phyloP scores from a whole-genome alignment of 2,113 vertebrate species.

The Chloropsis cyanopogon region DNA sequence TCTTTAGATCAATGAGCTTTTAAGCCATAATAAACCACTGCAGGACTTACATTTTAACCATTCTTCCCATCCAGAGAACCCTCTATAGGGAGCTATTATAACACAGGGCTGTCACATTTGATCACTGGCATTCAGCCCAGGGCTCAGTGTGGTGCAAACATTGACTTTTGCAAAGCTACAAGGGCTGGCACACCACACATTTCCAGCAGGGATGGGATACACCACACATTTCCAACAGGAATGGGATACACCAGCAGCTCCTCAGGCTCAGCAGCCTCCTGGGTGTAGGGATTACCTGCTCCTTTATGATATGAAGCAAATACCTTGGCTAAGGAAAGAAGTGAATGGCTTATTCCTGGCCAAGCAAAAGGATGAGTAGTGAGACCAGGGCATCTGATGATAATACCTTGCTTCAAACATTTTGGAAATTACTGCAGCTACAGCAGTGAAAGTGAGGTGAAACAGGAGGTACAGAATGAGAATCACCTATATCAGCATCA shows the following conservation, averaged over 20 bases:
- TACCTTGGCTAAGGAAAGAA: background rate
- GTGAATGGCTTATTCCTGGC: background rate
- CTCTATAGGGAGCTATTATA: background rate
- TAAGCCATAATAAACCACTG: background rate
- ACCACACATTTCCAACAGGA: background rate
- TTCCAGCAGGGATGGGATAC: background rate
- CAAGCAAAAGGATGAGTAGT: background rate
- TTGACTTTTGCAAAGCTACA: background rate
- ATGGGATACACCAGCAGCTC: background rate
- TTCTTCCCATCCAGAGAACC: background rate
- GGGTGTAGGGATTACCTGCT: background rate
- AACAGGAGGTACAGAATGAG: background rate
- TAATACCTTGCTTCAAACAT: background rate
- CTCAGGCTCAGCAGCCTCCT: background rate
- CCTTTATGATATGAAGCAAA: fast-evolving
- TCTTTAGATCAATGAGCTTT: background rate
- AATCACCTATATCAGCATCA: background rate
- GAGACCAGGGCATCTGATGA: background rate
- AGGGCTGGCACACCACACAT: fast-evolving
- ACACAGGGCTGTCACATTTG: background rate
- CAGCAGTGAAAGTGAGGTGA: background rate
- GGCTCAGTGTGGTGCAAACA: background rate
- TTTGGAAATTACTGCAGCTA: background rate
- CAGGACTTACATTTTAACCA: background rate
- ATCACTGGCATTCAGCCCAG: background rate